phyloP scores from a whole-genome alignment of 64 coral and sea anemone genomes.

The Stichodactyla mertensii region DNA sequence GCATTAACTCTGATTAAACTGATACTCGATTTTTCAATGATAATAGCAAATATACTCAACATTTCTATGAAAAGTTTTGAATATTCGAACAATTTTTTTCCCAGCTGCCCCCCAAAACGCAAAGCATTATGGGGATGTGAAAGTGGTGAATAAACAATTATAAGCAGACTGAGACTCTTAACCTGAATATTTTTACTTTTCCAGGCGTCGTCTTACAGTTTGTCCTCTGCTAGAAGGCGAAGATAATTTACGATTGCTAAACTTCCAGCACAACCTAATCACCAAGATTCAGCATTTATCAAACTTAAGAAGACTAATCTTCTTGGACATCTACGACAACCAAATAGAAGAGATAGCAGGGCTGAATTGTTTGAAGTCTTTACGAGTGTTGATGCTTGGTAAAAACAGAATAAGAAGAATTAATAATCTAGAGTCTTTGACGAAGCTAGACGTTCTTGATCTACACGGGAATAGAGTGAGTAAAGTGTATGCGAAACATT shows the following conservation, averaged over 20 bases:
- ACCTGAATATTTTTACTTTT: not conserved
- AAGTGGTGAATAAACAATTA: too few relatives aligned
- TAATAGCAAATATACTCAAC: too few relatives aligned
- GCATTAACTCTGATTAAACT: too few relatives aligned
- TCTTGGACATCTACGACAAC: conserved; percentile 96
- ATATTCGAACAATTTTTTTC: too few relatives aligned
- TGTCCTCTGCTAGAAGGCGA: conserved; percentile 96
- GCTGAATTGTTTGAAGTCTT: conserved; percentile 65
- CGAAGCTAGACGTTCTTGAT: conserved; percentile 95
- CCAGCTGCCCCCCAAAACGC: too few relatives aligned
- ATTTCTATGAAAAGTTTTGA: too few relatives aligned
- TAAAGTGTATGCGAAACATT: not conserved
- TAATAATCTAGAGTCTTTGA: conserved; percentile 84
- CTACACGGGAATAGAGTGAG: conserved; percentile 94
- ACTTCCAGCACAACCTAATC: conserved; percentile 96
- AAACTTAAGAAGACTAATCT: conserved; percentile 84
- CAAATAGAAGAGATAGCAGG: conserved; percentile 92
- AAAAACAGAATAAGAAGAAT: conserved; percentile 95
- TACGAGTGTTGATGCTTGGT: conserved; percentile 87
- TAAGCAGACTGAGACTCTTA: too few relatives aligned
- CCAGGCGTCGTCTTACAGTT: conserved; percentile 74
- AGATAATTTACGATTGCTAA: conserved; percentile 80
- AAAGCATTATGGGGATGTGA: too few relatives aligned
- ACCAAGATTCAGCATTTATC: conserved; percentile 74
- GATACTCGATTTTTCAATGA: too few relatives aligned